Evolutionary conservation across 2,113 vertebrate species (phyloP).

Genomic region (Verasper variegatus): DNA sequence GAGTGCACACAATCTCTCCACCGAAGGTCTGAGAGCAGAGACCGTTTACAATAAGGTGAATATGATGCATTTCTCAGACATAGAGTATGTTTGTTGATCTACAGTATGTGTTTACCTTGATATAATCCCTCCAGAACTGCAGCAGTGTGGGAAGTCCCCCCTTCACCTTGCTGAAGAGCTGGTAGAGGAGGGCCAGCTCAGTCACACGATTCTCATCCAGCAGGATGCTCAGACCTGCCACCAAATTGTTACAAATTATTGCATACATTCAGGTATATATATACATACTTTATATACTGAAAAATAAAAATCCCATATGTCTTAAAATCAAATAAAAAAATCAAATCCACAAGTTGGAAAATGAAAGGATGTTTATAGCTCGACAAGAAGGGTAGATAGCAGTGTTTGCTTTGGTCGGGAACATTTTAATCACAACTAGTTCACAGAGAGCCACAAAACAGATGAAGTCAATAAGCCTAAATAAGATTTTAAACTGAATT

Average conservation of each 20-base stretch:
- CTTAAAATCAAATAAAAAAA: neutral
- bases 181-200: slow-evolving; percentile 93
- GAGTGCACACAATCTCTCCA: slow-evolving; percentile 97
- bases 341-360: no score
- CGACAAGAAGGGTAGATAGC: neutral
- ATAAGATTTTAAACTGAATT: neutral
- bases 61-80: neutral
- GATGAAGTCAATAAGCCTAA: no score
- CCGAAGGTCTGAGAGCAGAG: slow-evolving; percentile 89
- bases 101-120: slow-evolving; percentile 85
- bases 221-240: slow-evolving; percentile 91
- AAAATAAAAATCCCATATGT: neutral
- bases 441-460: no score
- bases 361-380: no score
- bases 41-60: neutral
- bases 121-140: slow-evolving; percentile 98
- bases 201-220: slow-evolving; percentile 96
- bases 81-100: neutral
- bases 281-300: neutral
- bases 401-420: neutral
- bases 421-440: neutral
- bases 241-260: neutral
- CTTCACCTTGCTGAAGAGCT: slow-evolving; percentile 95
- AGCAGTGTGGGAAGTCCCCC: slow-evolving; percentile 94
- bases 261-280: neutral